Percentiles rank a stretch among this genome's conserved stretches.
Evolutionary conservation across 2,113 vertebrate genomes (phyloP).

Genomic region (Illadopsis cleaveri): DNA sequence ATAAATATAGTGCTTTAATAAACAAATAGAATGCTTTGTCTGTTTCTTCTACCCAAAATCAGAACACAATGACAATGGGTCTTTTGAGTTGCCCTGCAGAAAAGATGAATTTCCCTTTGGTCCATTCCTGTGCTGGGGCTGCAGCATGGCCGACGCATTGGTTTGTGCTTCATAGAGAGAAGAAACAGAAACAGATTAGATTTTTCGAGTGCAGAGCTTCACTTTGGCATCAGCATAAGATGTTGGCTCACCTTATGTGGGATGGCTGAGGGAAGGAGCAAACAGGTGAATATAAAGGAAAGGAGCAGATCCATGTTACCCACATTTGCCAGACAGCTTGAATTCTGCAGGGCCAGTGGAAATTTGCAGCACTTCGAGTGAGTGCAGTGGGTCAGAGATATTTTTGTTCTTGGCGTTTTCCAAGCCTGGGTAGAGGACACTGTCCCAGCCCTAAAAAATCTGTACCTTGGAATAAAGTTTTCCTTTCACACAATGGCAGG

Average conservation of each 20-base stretch:
- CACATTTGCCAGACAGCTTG: neutral
- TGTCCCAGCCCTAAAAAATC: neutral
- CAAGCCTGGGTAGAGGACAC: neutral
- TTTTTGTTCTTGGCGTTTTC: neutral
- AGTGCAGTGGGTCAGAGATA: neutral
- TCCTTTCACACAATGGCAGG: neutral
- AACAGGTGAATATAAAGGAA: neutral
- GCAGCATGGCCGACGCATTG: neutral
- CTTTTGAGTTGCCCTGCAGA: neutral
- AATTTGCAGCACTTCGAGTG: neutral
- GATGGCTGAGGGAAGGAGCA: neutral
- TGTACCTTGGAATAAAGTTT: neutral
- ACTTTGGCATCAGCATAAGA: neutral
- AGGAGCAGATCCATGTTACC: neutral
- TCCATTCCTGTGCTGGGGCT: neutral
- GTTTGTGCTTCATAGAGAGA: neutral
- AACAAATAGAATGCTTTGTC: neutral
- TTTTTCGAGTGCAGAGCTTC: neutral
- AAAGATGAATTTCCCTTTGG: neutral
- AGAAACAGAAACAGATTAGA: neutral
- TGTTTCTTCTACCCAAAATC: neutral
- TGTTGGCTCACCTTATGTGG: neutral
- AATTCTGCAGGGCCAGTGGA: neutral
- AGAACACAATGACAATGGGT: neutral
- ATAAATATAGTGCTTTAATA: slow-evolving; percentile 45